Conservation (phyloP, 2,888 invertebrate species). For the Orchestes rusci region DNA sequence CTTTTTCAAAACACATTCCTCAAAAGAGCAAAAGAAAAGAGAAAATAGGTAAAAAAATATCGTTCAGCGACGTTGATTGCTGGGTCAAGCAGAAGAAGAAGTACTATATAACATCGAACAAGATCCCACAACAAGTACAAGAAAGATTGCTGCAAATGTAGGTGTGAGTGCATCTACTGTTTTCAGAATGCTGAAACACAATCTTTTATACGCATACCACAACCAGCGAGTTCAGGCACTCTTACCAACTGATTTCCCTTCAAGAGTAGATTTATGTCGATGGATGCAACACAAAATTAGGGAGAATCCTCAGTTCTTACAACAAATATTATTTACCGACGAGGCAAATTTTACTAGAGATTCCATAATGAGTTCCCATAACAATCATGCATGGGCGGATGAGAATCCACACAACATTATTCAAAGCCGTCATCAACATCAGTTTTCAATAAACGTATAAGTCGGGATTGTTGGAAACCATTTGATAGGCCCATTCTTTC, state of each 20-base stretch:
- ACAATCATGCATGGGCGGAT: slow-evolving; percentile 4
- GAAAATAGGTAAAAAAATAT: too few species aligned
- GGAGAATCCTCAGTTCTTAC: slow-evolving; percentile 7
- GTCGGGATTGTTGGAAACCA: slow-evolving; percentile 19
- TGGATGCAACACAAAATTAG: slow-evolving; percentile 6
- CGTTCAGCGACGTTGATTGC: too few species aligned
- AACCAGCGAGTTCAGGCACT: too few species aligned
- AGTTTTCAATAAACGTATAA: slow-evolving; percentile 19
- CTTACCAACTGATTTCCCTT: slow-evolving; percentile 7
- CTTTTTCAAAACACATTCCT: too few species aligned
- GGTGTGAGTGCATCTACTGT: background rate
- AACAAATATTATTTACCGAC: too few species aligned
- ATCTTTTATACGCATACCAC: slow-evolving; percentile 2
- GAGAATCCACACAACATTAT: slow-evolving; percentile 13
- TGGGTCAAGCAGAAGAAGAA: too few species aligned
- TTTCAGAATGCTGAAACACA: background rate
- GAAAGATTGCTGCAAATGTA: too few species aligned
- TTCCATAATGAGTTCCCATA: slow-evolving; percentile 20
- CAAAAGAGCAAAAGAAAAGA: too few species aligned
- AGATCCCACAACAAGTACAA: too few species aligned
- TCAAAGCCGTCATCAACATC: slow-evolving; percentile 18
- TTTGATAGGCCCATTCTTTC: slow-evolving; percentile 18
- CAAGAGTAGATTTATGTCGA: slow-evolving; percentile 1
- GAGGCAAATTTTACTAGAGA: too few species aligned
- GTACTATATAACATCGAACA: too few species aligned